phyloP scores from a whole-genome alignment of 2,888 invertebrate species.

The Harmothoe impar region DNA sequence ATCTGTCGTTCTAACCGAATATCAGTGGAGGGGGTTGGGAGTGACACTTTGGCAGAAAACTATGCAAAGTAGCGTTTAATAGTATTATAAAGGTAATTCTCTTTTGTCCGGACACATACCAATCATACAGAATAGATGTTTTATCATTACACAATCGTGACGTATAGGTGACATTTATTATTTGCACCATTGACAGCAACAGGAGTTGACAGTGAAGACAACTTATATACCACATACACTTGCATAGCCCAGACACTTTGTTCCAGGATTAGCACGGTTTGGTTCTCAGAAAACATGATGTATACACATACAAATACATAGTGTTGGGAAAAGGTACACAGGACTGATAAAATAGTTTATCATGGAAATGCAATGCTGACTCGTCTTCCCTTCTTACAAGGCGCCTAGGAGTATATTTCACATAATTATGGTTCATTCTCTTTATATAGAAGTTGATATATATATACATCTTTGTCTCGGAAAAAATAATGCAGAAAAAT shows the following conservation, averaged over 20 bases:
- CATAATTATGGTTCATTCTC: not conserved
- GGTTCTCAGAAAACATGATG: not conserved
- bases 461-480: not conserved
- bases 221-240: conserved; percentile 4
- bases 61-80: no score
- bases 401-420: not conserved
- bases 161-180: not conserved
- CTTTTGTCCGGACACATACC: no score
- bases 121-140: not conserved
- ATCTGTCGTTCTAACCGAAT: no score
- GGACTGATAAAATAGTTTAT: conserved; percentile 38
- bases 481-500: conserved; percentile 52
- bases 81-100: no score
- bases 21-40: no score
- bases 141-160: conserved; percentile 7
- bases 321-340: conserved; percentile 1
- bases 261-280: not conserved
- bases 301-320: conserved; percentile 19
- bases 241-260: conserved; percentile 51
- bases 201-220: conserved; percentile 23
- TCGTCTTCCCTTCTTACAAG: not conserved
- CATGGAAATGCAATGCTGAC: conserved; percentile 50
- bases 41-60: no score
- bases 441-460: conserved; percentile 4
- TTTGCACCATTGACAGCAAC: not conserved